Conservation (phyloP, 2,113 vertebrate species). For the Acanthisitta chloris region DNA sequence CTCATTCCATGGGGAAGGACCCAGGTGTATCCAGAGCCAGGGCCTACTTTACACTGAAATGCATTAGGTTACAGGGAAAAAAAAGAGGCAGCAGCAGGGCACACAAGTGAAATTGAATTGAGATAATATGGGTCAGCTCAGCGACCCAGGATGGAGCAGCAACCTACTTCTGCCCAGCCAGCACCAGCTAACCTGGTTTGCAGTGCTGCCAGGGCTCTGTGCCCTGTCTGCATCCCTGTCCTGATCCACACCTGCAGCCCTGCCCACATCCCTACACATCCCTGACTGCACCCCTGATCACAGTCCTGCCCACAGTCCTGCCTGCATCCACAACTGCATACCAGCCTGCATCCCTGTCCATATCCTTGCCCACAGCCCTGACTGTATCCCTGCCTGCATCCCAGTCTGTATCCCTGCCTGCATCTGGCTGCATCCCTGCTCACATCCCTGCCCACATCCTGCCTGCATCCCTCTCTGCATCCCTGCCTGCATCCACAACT, state of each 20-base stretch:
- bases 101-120: slow-evolving; percentile 46
- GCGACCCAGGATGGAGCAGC: not conserved
- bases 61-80: not conserved
- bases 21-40: not conserved
- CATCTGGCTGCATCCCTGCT: not conserved
- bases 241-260: not conserved
- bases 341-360: not conserved
- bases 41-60: not conserved
- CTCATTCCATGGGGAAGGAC: not conserved
- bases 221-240: not conserved
- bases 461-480: not conserved
- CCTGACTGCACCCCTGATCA: not conserved
- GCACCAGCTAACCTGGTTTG: not conserved
- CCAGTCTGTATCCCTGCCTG: not conserved
- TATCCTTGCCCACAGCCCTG: too few relatives aligned
- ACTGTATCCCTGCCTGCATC: not conserved
- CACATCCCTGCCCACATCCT: not conserved
- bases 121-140: slow-evolving; percentile 68
- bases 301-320: not conserved
- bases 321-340: too few relatives aligned
- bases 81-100: not conserved
- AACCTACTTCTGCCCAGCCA: slow-evolving; percentile 31
- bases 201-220: not conserved
- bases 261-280: not conserved
- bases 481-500: not conserved